Conservation (phyloP, 2,888 invertebrate species). For the Acrobasis repandana region DNA sequence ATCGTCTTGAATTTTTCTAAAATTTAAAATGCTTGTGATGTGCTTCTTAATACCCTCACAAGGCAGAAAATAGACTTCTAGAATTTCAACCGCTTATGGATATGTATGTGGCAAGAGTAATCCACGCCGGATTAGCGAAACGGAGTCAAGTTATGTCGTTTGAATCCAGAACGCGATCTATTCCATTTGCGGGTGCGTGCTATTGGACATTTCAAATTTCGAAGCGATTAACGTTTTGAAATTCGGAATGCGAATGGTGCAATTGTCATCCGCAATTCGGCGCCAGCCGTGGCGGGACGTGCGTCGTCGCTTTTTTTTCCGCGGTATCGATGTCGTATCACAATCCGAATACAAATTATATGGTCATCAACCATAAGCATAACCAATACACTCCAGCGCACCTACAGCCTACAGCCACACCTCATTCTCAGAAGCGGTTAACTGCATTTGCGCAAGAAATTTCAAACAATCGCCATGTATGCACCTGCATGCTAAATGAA, state of each 20-base stretch:
- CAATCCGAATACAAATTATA: constrained; percentile 72
- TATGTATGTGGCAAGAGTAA: not conserved
- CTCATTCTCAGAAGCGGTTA: constrained; percentile 60
- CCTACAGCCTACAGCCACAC: constrained; percentile 42
- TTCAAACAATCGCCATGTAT: constrained; percentile 61
- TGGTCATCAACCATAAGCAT: constrained; percentile 37
- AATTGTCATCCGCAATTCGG: constrained; percentile 72
- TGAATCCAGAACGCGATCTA: constrained; percentile 54
- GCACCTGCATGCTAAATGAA: constrained; percentile 65
- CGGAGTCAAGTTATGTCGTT: constrained; percentile 40
- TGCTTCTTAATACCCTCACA: not conserved
- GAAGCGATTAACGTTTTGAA: constrained; percentile 64
- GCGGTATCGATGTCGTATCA: constrained; percentile 52
- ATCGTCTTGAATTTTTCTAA: no score
- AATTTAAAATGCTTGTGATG: no score
- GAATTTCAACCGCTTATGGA: not conserved
- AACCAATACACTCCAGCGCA: constrained; percentile 32
- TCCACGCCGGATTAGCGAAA: not conserved
- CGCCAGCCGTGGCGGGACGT: constrained; percentile 66
- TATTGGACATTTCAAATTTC: constrained; percentile 61
- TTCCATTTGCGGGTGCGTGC: constrained; percentile 58
- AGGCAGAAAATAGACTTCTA: not conserved
- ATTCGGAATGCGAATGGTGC: constrained; percentile 68
- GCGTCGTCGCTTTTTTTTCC: constrained; percentile 65
- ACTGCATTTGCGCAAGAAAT: constrained; percentile 66